Base-by-base conservation (phyloP, 2,888 invertebrate genomes). In the Isotomurus palustris region DNA sequence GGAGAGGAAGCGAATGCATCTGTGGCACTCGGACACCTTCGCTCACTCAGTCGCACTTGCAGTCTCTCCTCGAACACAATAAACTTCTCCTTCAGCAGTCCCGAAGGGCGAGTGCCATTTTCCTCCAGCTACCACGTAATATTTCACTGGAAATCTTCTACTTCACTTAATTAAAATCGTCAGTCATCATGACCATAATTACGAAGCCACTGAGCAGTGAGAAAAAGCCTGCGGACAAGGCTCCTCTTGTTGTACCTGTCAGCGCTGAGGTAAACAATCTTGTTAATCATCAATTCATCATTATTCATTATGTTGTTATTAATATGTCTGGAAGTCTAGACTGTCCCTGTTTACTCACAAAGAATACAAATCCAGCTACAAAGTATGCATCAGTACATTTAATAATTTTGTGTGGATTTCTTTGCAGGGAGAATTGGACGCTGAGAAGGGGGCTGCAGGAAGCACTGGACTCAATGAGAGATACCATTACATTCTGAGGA, bases 141-240 rank as follows among this genome's bases (percentile, higher is more conserved):
- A 40, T 6, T 17, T 17, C 32, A 10, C 8, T 32, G 32, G 14
- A 8, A 32, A 32, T 10, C 8, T 10, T 8, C 32, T 32, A 32
- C 8, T 14, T 8, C 12, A 14, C 12, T 8, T 14, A 6, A 40
- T 17, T 6, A 6, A 40, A 14, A 8, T 6, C 10, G 17, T 4
- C 24, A 43, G 3, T 8, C 24, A 43, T 10, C 4, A 91, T 91
- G 90, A 90, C 90, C 62, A 83, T 90, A 74, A 79, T 90, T 71
- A 85, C 86, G 6, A 89, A 88, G 75, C 82, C 85, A 27, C 81
- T 83, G 62, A 79, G 82, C 10, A 56, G 70, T 53, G 83, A 85
- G 65, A 87, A 86, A 76, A 88, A 87, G 77, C 76, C 74, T 45
- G 83, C 60, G 35, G 67, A 67, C 35, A 66, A 68, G 40, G 58